Evolutionary conservation across 2,113 vertebrate species (phyloP).

Genomic region (Microcebus murinus): DNA sequence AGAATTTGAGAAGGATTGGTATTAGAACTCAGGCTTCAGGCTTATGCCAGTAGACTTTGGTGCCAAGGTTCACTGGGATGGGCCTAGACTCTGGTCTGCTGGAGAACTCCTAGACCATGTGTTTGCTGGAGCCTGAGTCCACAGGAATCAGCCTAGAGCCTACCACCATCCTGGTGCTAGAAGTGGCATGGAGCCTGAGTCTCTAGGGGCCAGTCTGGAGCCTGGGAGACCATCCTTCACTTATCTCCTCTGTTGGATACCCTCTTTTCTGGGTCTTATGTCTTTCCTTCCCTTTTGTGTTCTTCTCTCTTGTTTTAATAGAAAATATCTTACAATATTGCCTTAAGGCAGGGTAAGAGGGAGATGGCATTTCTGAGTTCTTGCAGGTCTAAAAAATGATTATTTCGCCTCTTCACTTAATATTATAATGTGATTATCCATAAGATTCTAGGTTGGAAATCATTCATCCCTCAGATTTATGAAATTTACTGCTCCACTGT

Average conservation of each 20-base stretch:
- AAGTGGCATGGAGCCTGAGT: not conserved
- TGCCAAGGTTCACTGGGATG: no score
- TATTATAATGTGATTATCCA: not conserved
- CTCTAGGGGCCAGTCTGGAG: not conserved
- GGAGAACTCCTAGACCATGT: no score
- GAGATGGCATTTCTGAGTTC: not conserved
- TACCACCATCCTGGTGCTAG: not conserved
- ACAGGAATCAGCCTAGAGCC: no score
- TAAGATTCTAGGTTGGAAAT: not conserved
- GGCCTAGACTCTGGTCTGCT: no score
- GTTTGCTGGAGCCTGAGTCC: no score
- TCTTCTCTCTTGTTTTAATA: not conserved
- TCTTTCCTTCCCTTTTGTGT: not conserved
- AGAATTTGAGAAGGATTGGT: not conserved
- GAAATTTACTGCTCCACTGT: not conserved
- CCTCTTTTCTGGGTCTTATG: not conserved
- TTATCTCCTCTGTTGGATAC: not conserved
- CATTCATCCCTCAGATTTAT: not conserved
- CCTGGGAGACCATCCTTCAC: not conserved
- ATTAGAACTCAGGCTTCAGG: not conserved
- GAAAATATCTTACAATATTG: not conserved
- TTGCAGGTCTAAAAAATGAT: conserved; percentile 20
- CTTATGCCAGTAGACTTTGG: no score
- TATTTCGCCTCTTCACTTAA: not conserved
- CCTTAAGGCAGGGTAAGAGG: not conserved